Base-by-base conservation (phyloP, 2,888 invertebrate genomes). In the Eulithis testata region DNA sequence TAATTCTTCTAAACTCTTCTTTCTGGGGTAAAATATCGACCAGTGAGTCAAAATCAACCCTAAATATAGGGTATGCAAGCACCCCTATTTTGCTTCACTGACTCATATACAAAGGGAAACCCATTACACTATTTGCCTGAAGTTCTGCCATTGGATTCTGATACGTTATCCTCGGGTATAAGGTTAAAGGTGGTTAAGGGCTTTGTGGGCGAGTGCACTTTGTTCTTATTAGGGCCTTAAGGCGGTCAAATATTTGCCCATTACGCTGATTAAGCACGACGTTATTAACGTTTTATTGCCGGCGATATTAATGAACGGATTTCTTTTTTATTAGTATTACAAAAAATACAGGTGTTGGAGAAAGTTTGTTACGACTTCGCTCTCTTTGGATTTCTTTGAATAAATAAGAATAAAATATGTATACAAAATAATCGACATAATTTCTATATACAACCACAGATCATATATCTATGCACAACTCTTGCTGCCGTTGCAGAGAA, bases 241-340 rank as follows among this genome's bases (percentile, higher is more conserved):
- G 73, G 74, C 74, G 78, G 74, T 76, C 80, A 84, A 89, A 90
- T 87, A 88, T 90, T 89, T 85, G 82, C 68, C 83, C 83, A 88
- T 87, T 86, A 86, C 71, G 72, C 76, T 83, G 78, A 89, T 87
- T 82, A 81, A 85, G 82, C 75, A 76, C 71, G 66, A 68, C 68
- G 60, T 76, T 75, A 74, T 72, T 68, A 73, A 63, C 52, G 64
- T 51, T 68, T 68, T 60, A 55, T 52, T 63, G 44, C 11, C 44
- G 58, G 14, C 56, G 49, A 14, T 51, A 49, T 44, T 59, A 51
- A 59, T 59, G 9, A 31, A 2, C 45, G 31, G 44, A 51, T 60
- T 60, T 53, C 45, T 37, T 8, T 45, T 53, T 60, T 53, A 45
- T 60, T 5, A 12, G 12, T 9, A 44, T 14, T 40, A 12, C 2